These are phyloP conservation scores for Drosophila pectinifera DNA, from an alignment of 1,140 invertebrate genomes.

Conservation along the genomic window DNA sequence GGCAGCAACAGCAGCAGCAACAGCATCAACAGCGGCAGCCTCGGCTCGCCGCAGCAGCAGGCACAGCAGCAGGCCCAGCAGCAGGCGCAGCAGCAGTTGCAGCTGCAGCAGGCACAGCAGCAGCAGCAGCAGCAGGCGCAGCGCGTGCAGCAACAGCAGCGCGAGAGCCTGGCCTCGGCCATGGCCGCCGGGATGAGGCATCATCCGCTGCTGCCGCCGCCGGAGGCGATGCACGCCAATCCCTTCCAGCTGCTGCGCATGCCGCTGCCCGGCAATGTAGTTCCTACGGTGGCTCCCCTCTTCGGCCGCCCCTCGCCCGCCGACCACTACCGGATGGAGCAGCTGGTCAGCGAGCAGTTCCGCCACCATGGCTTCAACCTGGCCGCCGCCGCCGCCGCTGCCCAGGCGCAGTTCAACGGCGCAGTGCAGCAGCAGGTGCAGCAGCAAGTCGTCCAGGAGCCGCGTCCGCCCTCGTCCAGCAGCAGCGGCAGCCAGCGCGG, in stretches of 20 bases:
- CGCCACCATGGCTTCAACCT: slow-evolving; percentile 89
- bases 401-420: slow-evolving; percentile 86
- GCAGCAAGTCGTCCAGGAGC: slow-evolving; percentile 85
- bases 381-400: slow-evolving; percentile 88
- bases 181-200: slow-evolving; percentile 87
- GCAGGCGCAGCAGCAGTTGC: slow-evolving; percentile 80
- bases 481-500: slow-evolving; percentile 81
- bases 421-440: slow-evolving; percentile 1
- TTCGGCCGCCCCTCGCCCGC: slow-evolving; percentile 90
- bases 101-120: slow-evolving; percentile 60
- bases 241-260: slow-evolving; percentile 89
- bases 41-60: slow-evolving; percentile 79
- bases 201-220: slow-evolving; percentile 88
- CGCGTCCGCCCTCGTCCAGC: slow-evolving; percentile 86
- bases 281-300: slow-evolving; percentile 88
- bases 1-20: slow-evolving; percentile 32
- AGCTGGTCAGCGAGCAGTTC: slow-evolving; percentile 92
- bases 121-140: slow-evolving; percentile 72
- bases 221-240: slow-evolving; percentile 88
- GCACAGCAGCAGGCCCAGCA: slow-evolving; percentile 42
- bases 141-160: slow-evolving; percentile 85
- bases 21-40: slow-evolving; percentile 16
- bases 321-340: slow-evolving; percentile 91
- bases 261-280: slow-evolving; percentile 88
- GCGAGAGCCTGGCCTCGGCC: slow-evolving; percentile 85